Percentiles rank a stretch among this genome's conserved stretches.
Conservation (phyloP, 2,888 invertebrate genomes). For the Stenodema calcarata region DNA sequence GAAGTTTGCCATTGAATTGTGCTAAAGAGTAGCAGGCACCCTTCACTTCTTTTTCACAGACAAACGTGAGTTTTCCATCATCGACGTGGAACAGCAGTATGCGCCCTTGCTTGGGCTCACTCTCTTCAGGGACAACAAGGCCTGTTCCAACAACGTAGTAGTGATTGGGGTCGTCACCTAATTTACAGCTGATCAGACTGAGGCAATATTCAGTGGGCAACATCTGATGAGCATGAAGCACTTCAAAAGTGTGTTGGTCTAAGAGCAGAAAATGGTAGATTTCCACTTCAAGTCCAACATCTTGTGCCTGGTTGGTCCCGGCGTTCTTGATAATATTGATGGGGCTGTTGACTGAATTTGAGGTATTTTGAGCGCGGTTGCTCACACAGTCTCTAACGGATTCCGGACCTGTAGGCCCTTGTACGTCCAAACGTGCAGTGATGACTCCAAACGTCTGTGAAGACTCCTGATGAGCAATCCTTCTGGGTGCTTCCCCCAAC, state of each 20-base stretch:
- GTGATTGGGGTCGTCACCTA: conserved; percentile 88
- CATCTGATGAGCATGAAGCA: conserved; percentile 92
- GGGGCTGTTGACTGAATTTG: conserved; percentile 64
- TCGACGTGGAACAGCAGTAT: conserved; percentile 89
- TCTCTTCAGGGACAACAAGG: conserved; percentile 91
- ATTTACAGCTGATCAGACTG: conserved; percentile 85
- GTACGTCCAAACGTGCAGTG: conserved; percentile 86
- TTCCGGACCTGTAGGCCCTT: conserved; percentile 73
- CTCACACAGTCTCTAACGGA: conserved; percentile 73
- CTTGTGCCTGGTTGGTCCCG: conserved; percentile 60
- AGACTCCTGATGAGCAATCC: conserved; percentile 93
- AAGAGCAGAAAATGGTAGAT: conserved; percentile 88
- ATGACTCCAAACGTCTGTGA: conserved; percentile 92
- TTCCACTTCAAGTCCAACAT: conserved; percentile 85
- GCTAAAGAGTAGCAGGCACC: conserved; percentile 92
- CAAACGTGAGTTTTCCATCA: conserved; percentile 83
- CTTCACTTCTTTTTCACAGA: conserved; percentile 96
- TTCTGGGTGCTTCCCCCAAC: conserved; percentile 89
- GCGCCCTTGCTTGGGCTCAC: conserved; percentile 91
- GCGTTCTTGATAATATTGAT: conserved; percentile 60
- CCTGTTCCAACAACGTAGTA: conserved; percentile 97
- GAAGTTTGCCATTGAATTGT: conserved; percentile 94
- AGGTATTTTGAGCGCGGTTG: conserved; percentile 74
- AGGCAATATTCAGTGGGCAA: conserved; percentile 89
- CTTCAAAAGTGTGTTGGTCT: conserved; percentile 92